Conservation (phyloP, 1,140 invertebrate species). For the Grapholita molesta region DNA sequence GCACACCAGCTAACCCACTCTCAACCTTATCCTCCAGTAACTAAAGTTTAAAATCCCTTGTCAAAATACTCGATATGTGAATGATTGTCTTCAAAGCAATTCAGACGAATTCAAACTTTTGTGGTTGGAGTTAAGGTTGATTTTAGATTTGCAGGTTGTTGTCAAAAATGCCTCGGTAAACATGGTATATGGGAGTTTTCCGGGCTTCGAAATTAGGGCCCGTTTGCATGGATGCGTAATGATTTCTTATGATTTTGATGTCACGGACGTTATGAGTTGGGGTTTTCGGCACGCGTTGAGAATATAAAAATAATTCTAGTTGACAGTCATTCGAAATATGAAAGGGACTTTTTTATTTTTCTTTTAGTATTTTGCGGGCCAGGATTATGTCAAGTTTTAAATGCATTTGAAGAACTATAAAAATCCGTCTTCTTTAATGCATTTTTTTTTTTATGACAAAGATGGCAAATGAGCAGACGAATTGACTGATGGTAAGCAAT, state of each 20-base stretch:
- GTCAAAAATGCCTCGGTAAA: constrained; percentile 38
- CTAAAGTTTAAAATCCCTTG: constrained; percentile 1
- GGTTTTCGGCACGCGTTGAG: constrained; percentile 30
- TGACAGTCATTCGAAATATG: constrained; percentile 7
- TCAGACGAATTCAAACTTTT: constrained; percentile 15
- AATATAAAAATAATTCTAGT: constrained; percentile 23
- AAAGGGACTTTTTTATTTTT: not conserved
- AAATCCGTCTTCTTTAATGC: too few relatives aligned
- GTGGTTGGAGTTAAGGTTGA: not conserved
- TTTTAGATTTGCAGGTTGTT: constrained; percentile 16
- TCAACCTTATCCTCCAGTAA: not conserved
- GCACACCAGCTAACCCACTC: not conserved
- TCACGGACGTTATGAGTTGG: constrained; percentile 36
- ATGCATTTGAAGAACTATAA: too few relatives aligned
- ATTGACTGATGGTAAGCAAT: too few relatives aligned
- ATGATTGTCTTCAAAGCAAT: constrained; percentile 29
- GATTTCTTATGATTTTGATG: constrained; percentile 52
- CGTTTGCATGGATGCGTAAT: constrained; percentile 41
- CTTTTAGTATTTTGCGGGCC: not conserved
- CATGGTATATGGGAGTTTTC: constrained; percentile 44
- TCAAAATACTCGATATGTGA: constrained; percentile 28
- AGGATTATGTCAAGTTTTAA: not conserved
- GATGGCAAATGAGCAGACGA: too few relatives aligned
- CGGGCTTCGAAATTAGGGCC: constrained; percentile 45
- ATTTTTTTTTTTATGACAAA: too few relatives aligned